Conservation (phyloP, 92 coral and sea anemone species). For the Siderastrea siderea region DNA sequence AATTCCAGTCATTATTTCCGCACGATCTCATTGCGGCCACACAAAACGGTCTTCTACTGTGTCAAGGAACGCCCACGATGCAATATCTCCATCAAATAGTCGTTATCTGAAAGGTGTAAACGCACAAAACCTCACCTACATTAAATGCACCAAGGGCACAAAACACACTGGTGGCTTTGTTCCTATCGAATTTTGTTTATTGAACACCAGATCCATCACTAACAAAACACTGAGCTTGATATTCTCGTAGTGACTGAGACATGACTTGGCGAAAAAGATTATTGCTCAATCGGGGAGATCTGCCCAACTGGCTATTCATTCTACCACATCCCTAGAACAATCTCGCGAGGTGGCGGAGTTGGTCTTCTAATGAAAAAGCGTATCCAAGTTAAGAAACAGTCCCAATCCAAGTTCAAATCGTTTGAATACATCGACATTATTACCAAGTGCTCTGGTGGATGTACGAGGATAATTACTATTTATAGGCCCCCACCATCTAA, state of each 20-base stretch:
- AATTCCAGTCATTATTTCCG: conserved; percentile 3
- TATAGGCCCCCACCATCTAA: conserved; percentile 58
- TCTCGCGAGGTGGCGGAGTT: conserved; percentile 32
- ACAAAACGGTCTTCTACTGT: conserved; percentile 6
- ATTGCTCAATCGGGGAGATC: conserved; percentile 42
- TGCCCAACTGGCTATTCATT: conserved; percentile 53
- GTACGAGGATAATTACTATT: conserved; percentile 34
- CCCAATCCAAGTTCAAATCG: background rate
- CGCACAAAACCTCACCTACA: background rate
- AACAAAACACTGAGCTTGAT: too few relatives aligned
- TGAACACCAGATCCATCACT: too few relatives aligned
- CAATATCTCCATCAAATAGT: background rate
- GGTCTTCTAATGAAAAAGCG: conserved; percentile 46
- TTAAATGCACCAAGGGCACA: background rate
- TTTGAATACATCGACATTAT: conserved; percentile 32
- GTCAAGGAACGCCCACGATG: background rate
- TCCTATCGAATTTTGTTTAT: too few relatives aligned
- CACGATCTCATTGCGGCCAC: conserved; percentile 5
- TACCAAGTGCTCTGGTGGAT: conserved; percentile 5
- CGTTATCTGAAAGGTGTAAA: background rate
- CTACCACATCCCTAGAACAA: conserved; percentile 50
- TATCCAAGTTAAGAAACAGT: too few relatives aligned
- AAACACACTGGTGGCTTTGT: too few relatives aligned
- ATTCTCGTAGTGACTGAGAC: conserved; percentile 66
- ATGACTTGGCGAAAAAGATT: conserved; percentile 48